These are phyloP conservation scores for Pipra filicauda DNA, from an alignment of 2,113 vertebrate species.

Conservation along the genomic window DNA sequence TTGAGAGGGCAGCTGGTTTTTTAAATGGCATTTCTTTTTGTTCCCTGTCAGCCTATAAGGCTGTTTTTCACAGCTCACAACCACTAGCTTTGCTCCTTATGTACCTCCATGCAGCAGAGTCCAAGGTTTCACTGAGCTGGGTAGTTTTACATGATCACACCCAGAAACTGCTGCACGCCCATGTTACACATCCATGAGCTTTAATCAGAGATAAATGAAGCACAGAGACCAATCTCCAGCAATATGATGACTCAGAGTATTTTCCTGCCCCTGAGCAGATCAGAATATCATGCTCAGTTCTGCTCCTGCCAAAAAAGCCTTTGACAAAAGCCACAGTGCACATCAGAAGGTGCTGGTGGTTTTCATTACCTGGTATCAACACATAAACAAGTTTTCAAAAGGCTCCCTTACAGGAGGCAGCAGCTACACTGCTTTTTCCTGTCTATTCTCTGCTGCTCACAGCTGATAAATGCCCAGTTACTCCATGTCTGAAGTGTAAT, in stretches of 20 bases:
- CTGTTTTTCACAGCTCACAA: background rate
- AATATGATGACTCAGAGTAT: background rate
- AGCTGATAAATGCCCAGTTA: background rate
- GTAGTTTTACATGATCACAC: background rate
- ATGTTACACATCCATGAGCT: background rate
- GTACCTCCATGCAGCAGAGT: background rate
- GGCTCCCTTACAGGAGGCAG: background rate
- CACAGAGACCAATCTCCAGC: background rate
- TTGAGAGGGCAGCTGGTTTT: background rate
- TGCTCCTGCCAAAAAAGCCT: background rate
- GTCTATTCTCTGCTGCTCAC: background rate
- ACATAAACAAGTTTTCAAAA: background rate
- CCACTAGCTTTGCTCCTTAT: background rate
- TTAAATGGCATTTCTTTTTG: background rate
- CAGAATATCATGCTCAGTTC: background rate
- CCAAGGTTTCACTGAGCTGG: background rate
- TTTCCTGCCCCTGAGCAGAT: conserved; percentile 5
- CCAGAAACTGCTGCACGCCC: conserved; percentile 9
- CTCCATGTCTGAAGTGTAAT: background rate
- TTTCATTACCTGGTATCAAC: background rate
- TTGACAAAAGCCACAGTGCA: background rate
- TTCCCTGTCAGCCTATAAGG: background rate
- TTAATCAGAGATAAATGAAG: background rate
- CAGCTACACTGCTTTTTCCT: background rate
- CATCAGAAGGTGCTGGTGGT: background rate